Evolutionary conservation across 2,888 invertebrate species (phyloP), one percentile per base, ranked within the genome.

Genomic region (Corythucha ciliata): DNA sequence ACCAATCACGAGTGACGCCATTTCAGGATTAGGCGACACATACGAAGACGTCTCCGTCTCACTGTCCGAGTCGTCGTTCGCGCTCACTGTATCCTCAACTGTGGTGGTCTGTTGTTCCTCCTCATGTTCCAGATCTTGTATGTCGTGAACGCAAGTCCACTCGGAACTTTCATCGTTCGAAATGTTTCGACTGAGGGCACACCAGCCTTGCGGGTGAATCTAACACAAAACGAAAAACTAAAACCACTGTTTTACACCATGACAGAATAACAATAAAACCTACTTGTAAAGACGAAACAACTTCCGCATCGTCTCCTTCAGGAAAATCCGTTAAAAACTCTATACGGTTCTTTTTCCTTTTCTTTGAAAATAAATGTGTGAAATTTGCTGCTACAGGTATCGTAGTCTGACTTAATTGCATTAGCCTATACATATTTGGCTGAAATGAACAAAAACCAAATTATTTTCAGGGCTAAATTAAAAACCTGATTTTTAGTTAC

Each of bases 81-180:
- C n/a, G n/a, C n/a, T n/a, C n/a, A n/a, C n/a, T n/a, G n/a, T n/a
- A n/a, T n/a, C n/a, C n/a, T n/a, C n/a, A n/a, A n/a, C n/a, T n/a
- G n/a, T n/a, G n/a, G 53, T 51, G n/a, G 56, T 45, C 2, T 50
- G 49, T 16, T 39, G 29, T 16, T 45, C 34, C 18, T 56, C 53
- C 6, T 16, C 7, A 32, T 12, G 12, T 37, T 56, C 65, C 8
- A 66, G 63, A 36, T 82, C 80, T 70, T 91, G 90, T 58, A 94
- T 89, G 66, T 93, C 91, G 70, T 94, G 93, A 48, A 94, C 80
- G 65, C 90, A 88, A 6, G 90, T 90, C 89, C 90, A 93, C 83
- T 93, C 93, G 32, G 87, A 83, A 63, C 77, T 78, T 66, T 92
- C 90, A 61, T 85, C 82, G 56, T 79, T 80, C 63, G 85, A 88